Conservation (phyloP, 1,140 invertebrate species). For the Trigoniulus corallinus region DNA sequence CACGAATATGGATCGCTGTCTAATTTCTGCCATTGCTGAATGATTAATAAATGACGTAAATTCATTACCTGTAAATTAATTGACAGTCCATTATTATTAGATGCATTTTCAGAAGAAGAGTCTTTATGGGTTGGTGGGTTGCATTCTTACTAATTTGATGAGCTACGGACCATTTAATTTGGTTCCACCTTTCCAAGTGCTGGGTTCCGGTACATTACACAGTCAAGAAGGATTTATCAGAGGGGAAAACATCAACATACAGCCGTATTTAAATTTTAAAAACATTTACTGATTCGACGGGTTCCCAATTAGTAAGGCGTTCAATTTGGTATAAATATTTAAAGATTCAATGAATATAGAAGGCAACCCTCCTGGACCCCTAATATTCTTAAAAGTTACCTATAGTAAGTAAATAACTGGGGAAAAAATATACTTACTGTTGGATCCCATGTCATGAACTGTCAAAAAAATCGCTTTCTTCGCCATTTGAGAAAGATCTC, state of each 20-base stretch:
- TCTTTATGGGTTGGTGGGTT: not conserved
- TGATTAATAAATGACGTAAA: constrained; percentile 59
- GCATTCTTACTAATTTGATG: not conserved
- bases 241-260: too few species aligned
- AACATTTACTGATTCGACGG: too few species aligned
- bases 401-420: not conserved
- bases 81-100: not conserved
- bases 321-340: too few species aligned
- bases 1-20: constrained; percentile 68
- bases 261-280: too few species aligned
- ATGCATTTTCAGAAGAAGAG: not conserved
- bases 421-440: constrained; percentile 49
- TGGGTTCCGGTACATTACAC: too few species aligned
- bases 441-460: constrained; percentile 76
- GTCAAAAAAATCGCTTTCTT: constrained; percentile 67
- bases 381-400: too few species aligned
- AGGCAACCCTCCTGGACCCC: too few species aligned
- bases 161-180: too few species aligned
- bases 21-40: constrained; percentile 66
- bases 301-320: too few species aligned
- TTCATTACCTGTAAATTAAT: constrained; percentile 38
- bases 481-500: constrained; percentile 54
- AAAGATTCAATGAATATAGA: too few species aligned
- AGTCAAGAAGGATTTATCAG: too few species aligned
- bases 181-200: too few species aligned